Base-by-base conservation (phyloP, 2,113 vertebrate genomes). In the Aegotheles bennettii region DNA sequence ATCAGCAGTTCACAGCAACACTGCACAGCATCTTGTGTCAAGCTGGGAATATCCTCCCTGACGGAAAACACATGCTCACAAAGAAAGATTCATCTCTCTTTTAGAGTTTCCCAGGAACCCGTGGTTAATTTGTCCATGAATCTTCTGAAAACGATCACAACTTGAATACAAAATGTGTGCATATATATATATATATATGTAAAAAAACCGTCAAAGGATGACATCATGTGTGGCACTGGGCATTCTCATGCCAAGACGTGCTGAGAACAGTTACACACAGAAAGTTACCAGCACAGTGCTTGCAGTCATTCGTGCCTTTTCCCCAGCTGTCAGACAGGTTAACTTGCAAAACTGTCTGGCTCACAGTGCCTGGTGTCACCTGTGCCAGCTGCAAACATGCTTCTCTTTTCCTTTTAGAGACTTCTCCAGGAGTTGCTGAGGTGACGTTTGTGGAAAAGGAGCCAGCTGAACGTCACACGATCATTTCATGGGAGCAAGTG, bases 401-500 rank as follows among this genome's bases (percentile, higher is more conserved):
- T 87, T 2, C 80, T 71, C 60, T 94, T 90, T 77, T 79, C 82
- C 60, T 96, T 97, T 26, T 91, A 99, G 99, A 99, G 95, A 98
- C 97, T 95, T 99, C 99, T 96, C 99, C 99, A 33, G 99, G 99
- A 87, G 98, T 99, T 64, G 97, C 98, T 35, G 99, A 99, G 65
- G 98, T 99, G 90, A 98, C 96, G 2, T 99, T 99, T 94, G 98
- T 97, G 80, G 99, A 99, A 92, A 99, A 98, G 85, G 98, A 98
- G 18, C 99, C 99, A 79, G 99, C 99, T 50, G 99, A 99, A 89
- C 99, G 98, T 87, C 98, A 99, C 80, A 97, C 97, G 38, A 98
- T 99, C 51, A 65, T 99, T 79, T 99, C 99, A 60, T 99, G 99
- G 99, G 99, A 99, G 61, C 99, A 99, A 97, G 99, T 99, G 87